Conservation (phyloP, 2,113 vertebrate genomes). For the Pteropus alecto region DNA sequence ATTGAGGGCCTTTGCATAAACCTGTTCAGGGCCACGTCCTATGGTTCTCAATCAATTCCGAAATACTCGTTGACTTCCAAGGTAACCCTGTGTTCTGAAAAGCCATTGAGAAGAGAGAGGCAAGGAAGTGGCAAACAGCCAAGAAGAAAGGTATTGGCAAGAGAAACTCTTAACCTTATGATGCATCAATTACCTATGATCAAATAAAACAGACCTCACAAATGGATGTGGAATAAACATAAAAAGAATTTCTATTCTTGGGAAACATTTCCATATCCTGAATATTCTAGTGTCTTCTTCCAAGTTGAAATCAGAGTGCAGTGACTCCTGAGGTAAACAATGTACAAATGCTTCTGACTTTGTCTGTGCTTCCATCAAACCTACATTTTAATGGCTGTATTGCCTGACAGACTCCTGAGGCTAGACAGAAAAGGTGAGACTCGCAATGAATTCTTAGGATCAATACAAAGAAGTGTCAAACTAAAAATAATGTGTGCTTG, state of each 20-base stretch:
- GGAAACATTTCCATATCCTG: background rate
- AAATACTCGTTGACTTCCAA: background rate
- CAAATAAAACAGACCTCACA: background rate
- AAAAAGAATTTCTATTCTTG: background rate
- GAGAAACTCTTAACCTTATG: background rate
- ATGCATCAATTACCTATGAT: background rate
- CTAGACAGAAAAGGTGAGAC: constrained; percentile 31
- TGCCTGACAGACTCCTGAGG: constrained; percentile 6
- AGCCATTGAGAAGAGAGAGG: background rate
- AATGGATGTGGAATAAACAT: background rate
- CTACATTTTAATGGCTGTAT: constrained; percentile 41
- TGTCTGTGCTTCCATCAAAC: background rate
- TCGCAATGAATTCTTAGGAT: constrained; percentile 37
- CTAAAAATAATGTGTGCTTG: constrained; percentile 53
- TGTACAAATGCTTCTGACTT: background rate
- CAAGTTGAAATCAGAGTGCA: background rate
- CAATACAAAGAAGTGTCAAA: constrained; percentile 48
- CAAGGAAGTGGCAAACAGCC: background rate
- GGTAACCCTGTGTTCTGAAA: background rate
- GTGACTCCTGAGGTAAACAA: background rate
- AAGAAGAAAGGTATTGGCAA: background rate
- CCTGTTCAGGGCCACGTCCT: background rate
- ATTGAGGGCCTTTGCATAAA: background rate
- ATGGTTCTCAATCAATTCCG: background rate
- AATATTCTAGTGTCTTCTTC: background rate